Evolutionary conservation across 2,797 vertebrate genomes (phyloP).

Genomic region (Peromyscus attwateri): DNA sequence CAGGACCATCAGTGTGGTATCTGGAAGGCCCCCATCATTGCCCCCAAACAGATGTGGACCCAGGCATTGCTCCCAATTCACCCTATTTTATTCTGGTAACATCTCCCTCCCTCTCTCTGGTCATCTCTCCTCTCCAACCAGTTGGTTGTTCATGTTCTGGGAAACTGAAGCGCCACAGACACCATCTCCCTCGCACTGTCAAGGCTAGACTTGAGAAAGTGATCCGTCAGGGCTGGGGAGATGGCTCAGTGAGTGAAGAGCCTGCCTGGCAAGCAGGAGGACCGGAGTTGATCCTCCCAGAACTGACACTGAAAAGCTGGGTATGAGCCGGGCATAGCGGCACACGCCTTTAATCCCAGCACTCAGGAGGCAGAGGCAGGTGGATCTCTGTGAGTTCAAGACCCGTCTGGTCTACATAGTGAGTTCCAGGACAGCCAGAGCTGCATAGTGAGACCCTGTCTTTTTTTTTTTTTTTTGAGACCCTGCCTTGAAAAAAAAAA

Average conservation of each 20-base stretch:
- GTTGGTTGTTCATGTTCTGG: neutral
- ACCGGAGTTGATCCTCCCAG: neutral
- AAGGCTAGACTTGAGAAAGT: neutral
- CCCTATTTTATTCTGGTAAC: neutral
- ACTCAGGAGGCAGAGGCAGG: neutral
- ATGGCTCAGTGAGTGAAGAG: neutral
- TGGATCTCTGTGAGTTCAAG: neutral
- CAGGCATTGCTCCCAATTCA: neutral
- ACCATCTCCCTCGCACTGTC: neutral
- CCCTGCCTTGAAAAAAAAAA: neutral
- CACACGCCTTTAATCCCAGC: neutral
- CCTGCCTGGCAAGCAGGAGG: neutral
- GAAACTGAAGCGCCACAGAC: too few species aligned
- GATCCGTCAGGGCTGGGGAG: neutral
- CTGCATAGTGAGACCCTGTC: neutral
- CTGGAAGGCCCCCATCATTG: too few species aligned
- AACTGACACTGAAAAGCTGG: neutral
- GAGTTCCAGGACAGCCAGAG: too few species aligned
- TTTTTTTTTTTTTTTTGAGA: too few species aligned
- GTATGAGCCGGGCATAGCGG: neutral
- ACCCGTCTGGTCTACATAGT: neutral
- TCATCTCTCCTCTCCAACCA: neutral
- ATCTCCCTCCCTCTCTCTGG: too few species aligned
- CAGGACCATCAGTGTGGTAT: neutral
- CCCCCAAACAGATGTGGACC: too few species aligned